Percentiles rank a stretch among this genome's conserved stretches.
phyloP scores from a whole-genome alignment of 2,113 vertebrate species.

The Sinosuthora webbiana region DNA sequence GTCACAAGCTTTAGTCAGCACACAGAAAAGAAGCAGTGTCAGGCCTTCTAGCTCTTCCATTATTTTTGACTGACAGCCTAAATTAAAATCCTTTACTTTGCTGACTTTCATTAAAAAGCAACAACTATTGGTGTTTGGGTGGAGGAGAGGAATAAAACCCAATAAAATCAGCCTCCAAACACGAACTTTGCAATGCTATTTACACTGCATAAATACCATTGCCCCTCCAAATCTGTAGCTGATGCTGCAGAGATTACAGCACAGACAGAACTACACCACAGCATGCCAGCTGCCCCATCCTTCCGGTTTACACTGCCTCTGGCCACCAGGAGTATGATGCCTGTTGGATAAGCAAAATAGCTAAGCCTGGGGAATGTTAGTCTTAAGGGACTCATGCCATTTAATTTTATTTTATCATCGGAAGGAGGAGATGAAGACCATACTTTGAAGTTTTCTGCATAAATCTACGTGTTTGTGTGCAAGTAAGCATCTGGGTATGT shows the following conservation, averaged over 20 bases:
- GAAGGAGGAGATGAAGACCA: neutral
- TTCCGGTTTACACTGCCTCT: neutral
- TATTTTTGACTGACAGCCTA: constrained; percentile 18
- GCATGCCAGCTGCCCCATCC: neutral
- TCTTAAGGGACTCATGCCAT: neutral
- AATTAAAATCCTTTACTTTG: constrained; percentile 21
- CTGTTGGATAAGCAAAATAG: neutral
- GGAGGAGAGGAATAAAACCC: neutral
- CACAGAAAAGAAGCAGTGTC: neutral
- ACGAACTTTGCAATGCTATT: neutral
- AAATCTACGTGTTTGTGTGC: neutral
- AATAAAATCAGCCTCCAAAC: neutral
- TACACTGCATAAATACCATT: neutral
- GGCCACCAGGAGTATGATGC: neutral
- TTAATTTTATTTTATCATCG: neutral
- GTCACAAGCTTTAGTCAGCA: neutral
- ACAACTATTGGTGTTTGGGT: neutral
- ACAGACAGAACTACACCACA: fast-evolving
- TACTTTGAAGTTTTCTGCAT: neutral
- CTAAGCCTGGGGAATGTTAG: neutral
- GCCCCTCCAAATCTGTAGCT: neutral
- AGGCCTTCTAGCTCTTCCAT: neutral
- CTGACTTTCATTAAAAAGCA: constrained; percentile 5
- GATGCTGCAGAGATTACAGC: neutral
- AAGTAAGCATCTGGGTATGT: neutral